Percentiles rank a stretch among this genome's conserved stretches.
Evolutionary conservation across 2,797 vertebrate species (phyloP).

Genomic region (Acipenser oxyrinchus): DNA sequence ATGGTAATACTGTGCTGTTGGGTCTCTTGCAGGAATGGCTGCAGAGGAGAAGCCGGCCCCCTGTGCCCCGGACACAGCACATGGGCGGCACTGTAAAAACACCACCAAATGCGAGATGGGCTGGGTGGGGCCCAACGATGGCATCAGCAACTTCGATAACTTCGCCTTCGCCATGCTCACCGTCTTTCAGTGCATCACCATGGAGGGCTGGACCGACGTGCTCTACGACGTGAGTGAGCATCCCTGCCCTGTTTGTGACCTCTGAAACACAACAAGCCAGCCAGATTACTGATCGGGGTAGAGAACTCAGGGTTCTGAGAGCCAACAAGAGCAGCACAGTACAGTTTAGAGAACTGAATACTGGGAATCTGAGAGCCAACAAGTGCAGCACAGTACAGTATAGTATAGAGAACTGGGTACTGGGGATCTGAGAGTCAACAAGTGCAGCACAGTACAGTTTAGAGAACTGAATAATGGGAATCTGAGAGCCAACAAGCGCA

Average conservation of each 20-base stretch:
- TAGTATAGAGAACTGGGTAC: too few relatives aligned
- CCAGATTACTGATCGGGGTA: not conserved
- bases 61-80: conserved; percentile 71
- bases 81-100: conserved; percentile 87
- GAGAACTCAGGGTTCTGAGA: too few relatives aligned
- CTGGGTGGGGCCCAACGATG: conserved; percentile 92
- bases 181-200: conserved; percentile 98
- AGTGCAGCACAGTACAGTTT: too few relatives aligned
- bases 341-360: too few relatives aligned
- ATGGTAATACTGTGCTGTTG: not conserved
- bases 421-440: too few relatives aligned
- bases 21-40: conserved; percentile 49
- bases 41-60: conserved; percentile 85
- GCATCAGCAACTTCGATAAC: conserved; percentile 98
- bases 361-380: too few relatives aligned
- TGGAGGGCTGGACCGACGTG: conserved; percentile 96
- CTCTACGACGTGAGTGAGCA: conserved; percentile 85
- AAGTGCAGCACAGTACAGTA: too few relatives aligned
- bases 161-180: conserved; percentile 98
- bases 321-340: too few relatives aligned
- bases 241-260: conserved; percentile 4
- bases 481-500: too few relatives aligned
- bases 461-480: too few relatives aligned
- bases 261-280: not conserved
- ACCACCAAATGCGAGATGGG: conserved; percentile 69